Conservation (phyloP, 2,888 invertebrate species). For the Orchestes rusci region DNA sequence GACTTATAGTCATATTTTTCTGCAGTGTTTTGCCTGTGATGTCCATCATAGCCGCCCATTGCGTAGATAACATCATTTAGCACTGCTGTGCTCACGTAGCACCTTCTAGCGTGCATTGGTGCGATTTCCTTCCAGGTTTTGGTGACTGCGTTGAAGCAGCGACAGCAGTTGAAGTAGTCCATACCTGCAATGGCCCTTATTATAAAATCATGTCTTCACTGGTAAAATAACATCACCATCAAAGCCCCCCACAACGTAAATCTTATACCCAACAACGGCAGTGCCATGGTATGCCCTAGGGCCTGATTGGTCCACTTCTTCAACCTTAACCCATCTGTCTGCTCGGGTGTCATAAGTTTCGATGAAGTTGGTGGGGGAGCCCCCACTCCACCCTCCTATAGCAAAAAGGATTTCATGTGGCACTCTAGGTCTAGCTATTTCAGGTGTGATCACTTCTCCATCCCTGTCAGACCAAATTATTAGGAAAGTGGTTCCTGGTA, state of each 20-base stretch:
- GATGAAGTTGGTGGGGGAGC: constrained; percentile 68
- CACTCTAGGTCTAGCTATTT: constrained; percentile 73
- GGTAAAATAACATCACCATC: constrained; percentile 71
- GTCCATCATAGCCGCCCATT: constrained; percentile 84
- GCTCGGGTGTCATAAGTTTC: constrained; percentile 87
- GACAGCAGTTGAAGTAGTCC: constrained; percentile 36
- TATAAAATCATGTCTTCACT: neutral
- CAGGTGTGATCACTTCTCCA: constrained; percentile 76
- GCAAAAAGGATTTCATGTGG: constrained; percentile 87
- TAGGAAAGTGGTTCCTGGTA: constrained; percentile 23
- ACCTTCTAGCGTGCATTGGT: constrained; percentile 83
- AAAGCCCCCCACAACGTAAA: constrained; percentile 89
- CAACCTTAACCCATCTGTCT: constrained; percentile 80
- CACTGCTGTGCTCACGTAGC: constrained; percentile 81
- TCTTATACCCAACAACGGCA: constrained; percentile 74
- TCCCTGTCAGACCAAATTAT: constrained; percentile 46
- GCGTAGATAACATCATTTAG: constrained; percentile 73
- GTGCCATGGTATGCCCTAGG: constrained; percentile 93
- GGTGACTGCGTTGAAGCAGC: constrained; percentile 74
- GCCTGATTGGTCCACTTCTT: constrained; percentile 73
- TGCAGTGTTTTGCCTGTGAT: constrained; percentile 77
- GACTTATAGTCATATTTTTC: constrained; percentile 76
- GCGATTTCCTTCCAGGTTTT: constrained; percentile 83
- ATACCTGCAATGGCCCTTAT: constrained; percentile 26
- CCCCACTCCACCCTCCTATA: constrained; percentile 73